Percentiles rank a stretch among this genome's conserved stretches.
These are phyloP conservation scores for Lophochroa leadbeateri DNA, from an alignment of 2,113 vertebrate genomes.

Conservation along the genomic window DNA sequence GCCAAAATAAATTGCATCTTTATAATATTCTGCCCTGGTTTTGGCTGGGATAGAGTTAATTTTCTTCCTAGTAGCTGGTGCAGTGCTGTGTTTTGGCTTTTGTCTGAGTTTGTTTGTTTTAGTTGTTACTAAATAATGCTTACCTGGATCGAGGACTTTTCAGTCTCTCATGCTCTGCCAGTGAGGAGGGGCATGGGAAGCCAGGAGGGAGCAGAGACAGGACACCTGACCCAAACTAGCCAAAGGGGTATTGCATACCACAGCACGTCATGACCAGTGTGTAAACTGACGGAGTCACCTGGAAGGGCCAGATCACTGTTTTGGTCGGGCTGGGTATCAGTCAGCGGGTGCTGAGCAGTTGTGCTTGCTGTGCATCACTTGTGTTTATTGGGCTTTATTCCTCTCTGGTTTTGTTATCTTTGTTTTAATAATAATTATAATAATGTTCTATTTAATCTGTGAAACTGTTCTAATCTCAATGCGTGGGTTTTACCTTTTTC, in stretches of 20 bases:
- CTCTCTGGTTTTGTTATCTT: neutral
- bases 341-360: neutral
- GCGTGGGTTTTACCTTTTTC: neutral
- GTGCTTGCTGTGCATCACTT: neutral
- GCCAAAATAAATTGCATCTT: neutral
- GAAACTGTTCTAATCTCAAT: neutral
- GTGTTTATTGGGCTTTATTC: neutral
- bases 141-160: neutral
- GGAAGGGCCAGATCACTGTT: neutral
- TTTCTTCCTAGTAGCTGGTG: neutral
- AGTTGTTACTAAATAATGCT: neutral
- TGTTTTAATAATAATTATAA: neutral
- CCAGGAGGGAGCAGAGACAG: neutral
- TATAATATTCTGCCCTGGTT: neutral
- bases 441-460: neutral
- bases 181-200: neutral
- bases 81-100: neutral
- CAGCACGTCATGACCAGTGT: neutral
- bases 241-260: neutral
- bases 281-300: neutral
- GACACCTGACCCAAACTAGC: neutral
- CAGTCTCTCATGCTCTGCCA: neutral
- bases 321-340: neutral
- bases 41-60: neutral
- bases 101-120: neutral